Percentiles rank a stretch among this genome's conserved stretches.
These are phyloP conservation scores for Nymphicus hollandicus DNA, from an alignment of 2,113 vertebrate genomes.

Conservation along the genomic window DNA sequence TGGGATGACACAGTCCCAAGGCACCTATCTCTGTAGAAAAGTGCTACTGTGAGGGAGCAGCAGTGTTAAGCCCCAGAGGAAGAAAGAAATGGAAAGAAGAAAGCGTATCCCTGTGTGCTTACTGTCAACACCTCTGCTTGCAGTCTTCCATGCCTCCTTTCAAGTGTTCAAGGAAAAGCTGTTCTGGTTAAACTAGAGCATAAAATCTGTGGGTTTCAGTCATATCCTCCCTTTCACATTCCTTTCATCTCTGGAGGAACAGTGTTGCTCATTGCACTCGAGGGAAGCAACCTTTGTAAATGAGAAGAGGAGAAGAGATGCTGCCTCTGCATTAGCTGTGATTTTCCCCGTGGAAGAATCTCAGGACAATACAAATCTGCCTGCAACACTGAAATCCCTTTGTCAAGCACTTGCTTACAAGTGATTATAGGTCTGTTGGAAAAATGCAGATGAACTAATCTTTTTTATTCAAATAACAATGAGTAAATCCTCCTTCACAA, in stretches of 20 bases:
- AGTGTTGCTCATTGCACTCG: neutral
- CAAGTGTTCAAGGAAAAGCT: neutral
- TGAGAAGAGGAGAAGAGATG: neutral
- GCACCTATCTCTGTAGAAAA: neutral
- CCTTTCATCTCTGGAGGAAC: neutral
- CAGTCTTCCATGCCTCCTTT: neutral
- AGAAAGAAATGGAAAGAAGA: neutral
- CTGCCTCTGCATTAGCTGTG: neutral
- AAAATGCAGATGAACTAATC: neutral
- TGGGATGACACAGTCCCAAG: neutral
- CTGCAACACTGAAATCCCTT: neutral
- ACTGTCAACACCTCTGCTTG: neutral
- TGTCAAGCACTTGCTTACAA: neutral
- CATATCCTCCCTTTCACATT: neutral
- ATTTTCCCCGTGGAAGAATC: neutral
- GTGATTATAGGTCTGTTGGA: neutral
- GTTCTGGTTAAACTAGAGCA: neutral
- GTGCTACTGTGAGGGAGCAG: neutral
- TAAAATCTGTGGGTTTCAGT: neutral
- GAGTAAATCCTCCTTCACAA: neutral
- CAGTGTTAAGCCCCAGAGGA: neutral
- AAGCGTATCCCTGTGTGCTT: rapidly evolving
- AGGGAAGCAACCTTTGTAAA: neutral
- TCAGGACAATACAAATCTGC: neutral
- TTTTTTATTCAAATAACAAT: neutral